These are phyloP conservation scores for Zygogramma bicolorata DNA, from an alignment of 2,888 invertebrate genomes.

Conservation along the genomic window DNA sequence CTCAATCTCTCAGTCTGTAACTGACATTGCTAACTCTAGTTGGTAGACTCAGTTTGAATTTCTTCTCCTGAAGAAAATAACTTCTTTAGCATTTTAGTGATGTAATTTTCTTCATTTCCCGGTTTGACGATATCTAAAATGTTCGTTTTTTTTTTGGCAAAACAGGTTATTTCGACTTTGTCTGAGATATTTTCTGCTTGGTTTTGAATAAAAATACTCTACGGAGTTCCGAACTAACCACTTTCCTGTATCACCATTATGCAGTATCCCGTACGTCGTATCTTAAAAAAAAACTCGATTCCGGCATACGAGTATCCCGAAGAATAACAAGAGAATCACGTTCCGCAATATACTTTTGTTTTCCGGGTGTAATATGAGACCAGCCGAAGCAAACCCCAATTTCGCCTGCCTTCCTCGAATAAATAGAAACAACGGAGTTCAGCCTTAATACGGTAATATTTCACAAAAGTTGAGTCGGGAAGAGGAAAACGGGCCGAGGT, in stretches of 20 bases:
- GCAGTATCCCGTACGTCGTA: background rate
- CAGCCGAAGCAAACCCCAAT: conserved; percentile 4
- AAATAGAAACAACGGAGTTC: conserved; percentile 38
- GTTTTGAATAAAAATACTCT: too few relatives aligned
- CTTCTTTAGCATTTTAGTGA: too few relatives aligned
- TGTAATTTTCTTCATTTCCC: too few relatives aligned
- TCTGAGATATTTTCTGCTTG: too few relatives aligned
- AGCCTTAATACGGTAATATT: conserved; percentile 39
- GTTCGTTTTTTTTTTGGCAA: too few relatives aligned
- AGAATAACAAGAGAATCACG: background rate
- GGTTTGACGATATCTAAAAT: too few relatives aligned
- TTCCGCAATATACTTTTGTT: background rate
- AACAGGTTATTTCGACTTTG: too few relatives aligned
- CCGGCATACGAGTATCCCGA: background rate
- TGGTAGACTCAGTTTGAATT: too few relatives aligned
- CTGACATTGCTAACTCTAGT: too few relatives aligned
- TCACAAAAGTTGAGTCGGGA: conserved; percentile 34
- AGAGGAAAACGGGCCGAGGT: conserved; percentile 43
- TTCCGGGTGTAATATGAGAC: background rate
- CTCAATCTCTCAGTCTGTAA: too few relatives aligned
- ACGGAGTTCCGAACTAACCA: background rate
- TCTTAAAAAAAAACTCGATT: background rate
- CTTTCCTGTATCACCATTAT: background rate
- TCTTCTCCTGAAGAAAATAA: too few relatives aligned
- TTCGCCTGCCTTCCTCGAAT: conserved; percentile 25